phyloP scores from a whole-genome alignment of 2,797 vertebrate genomes.

The Sebastes alutus region DNA sequence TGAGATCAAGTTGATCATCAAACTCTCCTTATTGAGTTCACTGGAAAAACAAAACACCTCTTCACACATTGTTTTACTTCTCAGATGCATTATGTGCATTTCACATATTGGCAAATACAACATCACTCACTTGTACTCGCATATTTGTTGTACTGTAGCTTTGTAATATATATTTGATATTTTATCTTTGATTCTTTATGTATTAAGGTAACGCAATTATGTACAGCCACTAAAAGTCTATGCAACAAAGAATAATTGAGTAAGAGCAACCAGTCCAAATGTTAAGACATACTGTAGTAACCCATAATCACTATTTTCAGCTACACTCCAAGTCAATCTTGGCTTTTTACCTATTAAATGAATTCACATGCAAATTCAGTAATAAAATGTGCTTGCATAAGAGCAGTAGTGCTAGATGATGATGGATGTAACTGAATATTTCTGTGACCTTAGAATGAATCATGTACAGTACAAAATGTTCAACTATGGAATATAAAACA shows the following conservation, averaged over 20 bases:
- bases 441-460: constrained; percentile 1
- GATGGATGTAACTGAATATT: not conserved
- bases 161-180: not conserved
- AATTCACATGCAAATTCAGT: not conserved
- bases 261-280: not conserved
- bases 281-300: not conserved
- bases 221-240: not conserved
- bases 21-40: not conserved
- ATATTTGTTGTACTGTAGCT: not conserved
- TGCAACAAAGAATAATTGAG: not conserved
- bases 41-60: not conserved
- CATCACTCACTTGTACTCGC: not conserved
- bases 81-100: not conserved
- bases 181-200: not conserved
- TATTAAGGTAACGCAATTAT: not conserved
- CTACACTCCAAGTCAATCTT: not conserved
- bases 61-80: not conserved
- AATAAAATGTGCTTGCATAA: not conserved
- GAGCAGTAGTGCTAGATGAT: not conserved
- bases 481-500: not conserved
- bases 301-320: not conserved
- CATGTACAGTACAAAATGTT: not conserved
- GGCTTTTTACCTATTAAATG: not conserved
- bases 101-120: not conserved
- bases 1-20: constrained; percentile 21